phyloP scores from a whole-genome alignment of 2,797 vertebrate species.

The Thamnophis elegans region DNA sequence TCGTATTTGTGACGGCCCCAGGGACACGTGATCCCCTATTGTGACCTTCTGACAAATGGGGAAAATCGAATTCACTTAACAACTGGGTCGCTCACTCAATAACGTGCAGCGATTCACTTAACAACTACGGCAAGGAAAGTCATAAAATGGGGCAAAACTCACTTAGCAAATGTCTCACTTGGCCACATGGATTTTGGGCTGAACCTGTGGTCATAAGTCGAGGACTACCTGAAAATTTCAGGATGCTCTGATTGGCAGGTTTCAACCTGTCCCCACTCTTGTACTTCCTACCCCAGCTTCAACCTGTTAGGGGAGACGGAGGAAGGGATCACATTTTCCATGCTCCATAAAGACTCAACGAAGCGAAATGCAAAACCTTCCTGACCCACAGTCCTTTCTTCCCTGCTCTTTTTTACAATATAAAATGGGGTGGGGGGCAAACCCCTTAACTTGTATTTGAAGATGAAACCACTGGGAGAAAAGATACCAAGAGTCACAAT shows the following conservation, averaged over 20 bases:
- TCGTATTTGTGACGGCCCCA: too few relatives aligned
- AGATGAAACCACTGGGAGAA: slow-evolving; percentile 51
- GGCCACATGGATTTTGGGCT: background rate
- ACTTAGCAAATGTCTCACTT: background rate
- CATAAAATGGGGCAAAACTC: background rate
- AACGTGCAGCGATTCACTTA: background rate
- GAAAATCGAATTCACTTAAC: background rate
- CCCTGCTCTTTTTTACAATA: background rate
- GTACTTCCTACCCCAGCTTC: background rate
- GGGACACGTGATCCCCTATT: too few relatives aligned
- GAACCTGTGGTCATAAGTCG: background rate
- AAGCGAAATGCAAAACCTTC: slow-evolving; percentile 53
- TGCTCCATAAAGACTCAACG: slow-evolving; percentile 51
- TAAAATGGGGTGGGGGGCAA: background rate
- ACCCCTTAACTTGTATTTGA: slow-evolving; percentile 36
- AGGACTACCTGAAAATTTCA: background rate
- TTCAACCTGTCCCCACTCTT: slow-evolving; percentile 8
- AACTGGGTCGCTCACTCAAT: background rate
- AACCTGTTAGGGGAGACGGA: slow-evolving; percentile 29
- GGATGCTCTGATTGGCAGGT: background rate
- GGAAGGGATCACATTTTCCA: slow-evolving; percentile 36
- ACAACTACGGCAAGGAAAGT: background rate
- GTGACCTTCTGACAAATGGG: background rate
- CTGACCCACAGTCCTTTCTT: background rate
- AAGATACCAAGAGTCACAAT: slow-evolving; percentile 16